A percentile compares a stretch with the other conserved stretches of the same genome.
Evolutionary conservation across 2,797 vertebrate genomes (phyloP).

Genomic region (Tragopan temminckii): DNA sequence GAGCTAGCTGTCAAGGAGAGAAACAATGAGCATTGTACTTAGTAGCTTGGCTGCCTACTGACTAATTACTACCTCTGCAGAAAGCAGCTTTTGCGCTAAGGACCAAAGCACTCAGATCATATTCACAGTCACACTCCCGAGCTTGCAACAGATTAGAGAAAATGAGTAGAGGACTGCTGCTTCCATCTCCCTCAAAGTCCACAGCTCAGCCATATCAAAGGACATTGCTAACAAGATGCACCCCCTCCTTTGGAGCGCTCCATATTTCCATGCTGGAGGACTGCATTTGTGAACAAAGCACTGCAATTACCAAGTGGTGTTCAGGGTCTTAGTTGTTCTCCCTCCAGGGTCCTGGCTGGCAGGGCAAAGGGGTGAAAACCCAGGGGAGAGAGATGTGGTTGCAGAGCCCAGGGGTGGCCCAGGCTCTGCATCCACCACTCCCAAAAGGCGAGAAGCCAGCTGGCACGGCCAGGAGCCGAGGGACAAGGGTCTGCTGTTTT

Average conservation of each 20-base stretch:
- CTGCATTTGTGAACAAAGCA: background rate
- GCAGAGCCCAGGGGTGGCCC: background rate
- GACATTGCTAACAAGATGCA: background rate
- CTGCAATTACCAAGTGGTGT: background rate
- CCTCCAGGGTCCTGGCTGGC: too few relatives aligned
- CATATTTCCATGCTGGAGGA: background rate
- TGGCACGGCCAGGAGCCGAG: background rate
- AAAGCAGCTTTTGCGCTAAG: background rate
- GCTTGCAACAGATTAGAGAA: background rate
- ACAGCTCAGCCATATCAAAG: background rate
- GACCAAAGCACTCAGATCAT: background rate
- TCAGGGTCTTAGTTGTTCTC: background rate
- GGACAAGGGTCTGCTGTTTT: background rate
- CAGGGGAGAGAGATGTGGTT: background rate
- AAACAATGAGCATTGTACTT: background rate
- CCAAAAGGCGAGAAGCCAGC: background rate
- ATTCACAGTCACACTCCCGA: background rate
- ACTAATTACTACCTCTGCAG: conserved; percentile 2
- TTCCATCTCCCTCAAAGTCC: background rate
- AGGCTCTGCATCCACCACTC: background rate
- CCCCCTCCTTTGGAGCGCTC: background rate
- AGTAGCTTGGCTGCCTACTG: background rate
- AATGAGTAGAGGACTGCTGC: background rate
- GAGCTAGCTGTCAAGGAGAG: conserved; percentile 8
- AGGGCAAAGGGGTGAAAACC: background rate